Evolutionary conservation across 1,140 invertebrate species (phyloP).

Genomic region (Protaetia brevitarsis): DNA sequence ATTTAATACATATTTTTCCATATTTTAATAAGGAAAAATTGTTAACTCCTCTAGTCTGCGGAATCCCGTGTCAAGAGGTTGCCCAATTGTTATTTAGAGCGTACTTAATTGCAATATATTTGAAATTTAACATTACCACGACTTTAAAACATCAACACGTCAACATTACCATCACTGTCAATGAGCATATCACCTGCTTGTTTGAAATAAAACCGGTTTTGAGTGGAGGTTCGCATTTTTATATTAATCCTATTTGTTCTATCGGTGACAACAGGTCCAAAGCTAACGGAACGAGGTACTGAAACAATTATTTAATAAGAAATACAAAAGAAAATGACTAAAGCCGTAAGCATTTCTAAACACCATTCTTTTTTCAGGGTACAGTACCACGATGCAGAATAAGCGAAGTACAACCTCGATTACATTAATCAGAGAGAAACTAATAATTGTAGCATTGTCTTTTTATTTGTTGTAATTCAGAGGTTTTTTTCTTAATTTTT

Average conservation of each 20-base stretch:
- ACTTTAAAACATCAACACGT: too few species aligned
- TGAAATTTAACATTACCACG: too few species aligned
- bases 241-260: slow-evolving; percentile 18
- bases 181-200: too few species aligned
- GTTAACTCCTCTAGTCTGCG: too few species aligned
- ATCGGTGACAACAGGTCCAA: slow-evolving; percentile 10
- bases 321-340: background rate
- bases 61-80: too few species aligned
- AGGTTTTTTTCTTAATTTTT: background rate
- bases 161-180: too few species aligned
- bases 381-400: slow-evolving; percentile 22
- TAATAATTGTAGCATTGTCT: slow-evolving; percentile 5
- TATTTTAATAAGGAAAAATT: too few species aligned
- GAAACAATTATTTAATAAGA: slow-evolving; percentile 4
- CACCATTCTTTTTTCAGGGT: slow-evolving; percentile 14
- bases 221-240: background rate
- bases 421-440: background rate
- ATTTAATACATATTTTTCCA: too few species aligned
- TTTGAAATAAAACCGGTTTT: too few species aligned
- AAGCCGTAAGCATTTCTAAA: background rate
- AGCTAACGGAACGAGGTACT: slow-evolving; percentile 1
- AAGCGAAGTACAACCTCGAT: background rate
- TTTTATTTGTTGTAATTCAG: slow-evolving; percentile 16
- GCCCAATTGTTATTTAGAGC: too few species aligned
- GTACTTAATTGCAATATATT: too few species aligned